Conservation (phyloP, 64 coral and sea anemone genomes). For the Astreopora myriophthalma region DNA sequence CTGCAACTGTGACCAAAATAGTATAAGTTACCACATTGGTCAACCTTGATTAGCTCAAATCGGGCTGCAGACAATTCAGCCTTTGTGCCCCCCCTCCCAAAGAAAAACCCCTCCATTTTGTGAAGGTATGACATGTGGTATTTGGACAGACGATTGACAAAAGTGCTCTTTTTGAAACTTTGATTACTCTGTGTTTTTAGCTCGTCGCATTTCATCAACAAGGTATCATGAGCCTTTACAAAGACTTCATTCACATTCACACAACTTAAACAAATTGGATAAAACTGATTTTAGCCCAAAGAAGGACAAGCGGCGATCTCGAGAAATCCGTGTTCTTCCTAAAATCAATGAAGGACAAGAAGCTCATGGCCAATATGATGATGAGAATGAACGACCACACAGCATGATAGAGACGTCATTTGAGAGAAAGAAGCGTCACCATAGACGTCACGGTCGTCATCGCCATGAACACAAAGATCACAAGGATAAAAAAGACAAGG, state of each 20-base stretch:
- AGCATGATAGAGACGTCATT: not conserved
- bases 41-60: too few relatives aligned
- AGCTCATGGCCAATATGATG: not conserved
- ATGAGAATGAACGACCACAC: not conserved
- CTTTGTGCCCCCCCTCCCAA: too few relatives aligned
- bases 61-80: too few relatives aligned
- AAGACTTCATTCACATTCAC: constrained; percentile 30
- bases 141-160: too few relatives aligned
- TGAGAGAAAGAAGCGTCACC: not conserved
- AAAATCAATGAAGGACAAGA: constrained; percentile 37
- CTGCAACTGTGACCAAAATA: not conserved
- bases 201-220: constrained; percentile 44
- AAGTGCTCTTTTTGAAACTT: too few relatives aligned
- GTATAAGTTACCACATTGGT: not conserved
- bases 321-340: constrained; percentile 11
- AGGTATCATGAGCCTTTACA: constrained; percentile 70
- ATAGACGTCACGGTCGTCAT: constrained; percentile 38
- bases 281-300: not conserved
- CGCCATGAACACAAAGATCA: constrained; percentile 1
- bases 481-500: constrained; percentile 9
- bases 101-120: too few relatives aligned
- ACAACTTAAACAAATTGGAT: constrained; percentile 1
- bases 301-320: constrained; percentile 13
- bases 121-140: too few relatives aligned
- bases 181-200: not conserved